Conservation (phyloP, 2,888 invertebrate species). For the Eretmocerus hayati region DNA sequence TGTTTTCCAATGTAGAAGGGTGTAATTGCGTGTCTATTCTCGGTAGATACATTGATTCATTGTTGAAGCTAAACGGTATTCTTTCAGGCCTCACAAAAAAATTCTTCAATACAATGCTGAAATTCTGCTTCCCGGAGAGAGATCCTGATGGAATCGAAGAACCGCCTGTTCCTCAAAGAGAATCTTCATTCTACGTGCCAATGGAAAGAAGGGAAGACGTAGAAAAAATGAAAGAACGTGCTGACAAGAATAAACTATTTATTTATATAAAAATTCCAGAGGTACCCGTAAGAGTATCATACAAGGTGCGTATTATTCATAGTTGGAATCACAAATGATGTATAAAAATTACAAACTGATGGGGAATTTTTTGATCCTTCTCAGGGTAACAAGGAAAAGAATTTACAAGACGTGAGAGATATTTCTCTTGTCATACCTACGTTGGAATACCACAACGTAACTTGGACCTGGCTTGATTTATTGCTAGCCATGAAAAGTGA, state of each 20-base stretch:
- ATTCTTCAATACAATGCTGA: constrained; percentile 94
- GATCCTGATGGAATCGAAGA: constrained; percentile 77
- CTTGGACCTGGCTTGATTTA: constrained; percentile 99
- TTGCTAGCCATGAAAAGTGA: constrained; percentile 92
- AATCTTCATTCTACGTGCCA: constrained; percentile 85
- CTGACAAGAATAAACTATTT: constrained; percentile 96
- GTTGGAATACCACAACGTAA: constrained; percentile 96
- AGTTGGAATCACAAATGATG: neutral
- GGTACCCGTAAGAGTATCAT: constrained; percentile 87
- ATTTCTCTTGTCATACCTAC: constrained; percentile 92
- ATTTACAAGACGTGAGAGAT: constrained; percentile 91
- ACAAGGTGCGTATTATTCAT: constrained; percentile 55
- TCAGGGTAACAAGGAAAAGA: constrained; percentile 92
- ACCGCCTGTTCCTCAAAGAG: constrained; percentile 53
- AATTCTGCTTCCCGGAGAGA: constrained; percentile 94
- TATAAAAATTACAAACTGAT: neutral
- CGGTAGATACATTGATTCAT: too few relatives aligned
- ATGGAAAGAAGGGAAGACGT: constrained; percentile 87
- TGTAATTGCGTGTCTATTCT: too few relatives aligned
- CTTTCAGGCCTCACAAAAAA: constrained; percentile 77
- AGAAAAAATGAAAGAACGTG: constrained; percentile 96
- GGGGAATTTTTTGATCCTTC: constrained; percentile 4
- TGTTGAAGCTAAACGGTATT: too few relatives aligned
- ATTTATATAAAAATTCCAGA: constrained; percentile 98
- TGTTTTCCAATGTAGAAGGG: too few relatives aligned